Percentiles rank a stretch among this genome's conserved stretches.
Evolutionary conservation across 2,113 vertebrate species (phyloP).

Genomic region (Gopherus flavomarginatus): DNA sequence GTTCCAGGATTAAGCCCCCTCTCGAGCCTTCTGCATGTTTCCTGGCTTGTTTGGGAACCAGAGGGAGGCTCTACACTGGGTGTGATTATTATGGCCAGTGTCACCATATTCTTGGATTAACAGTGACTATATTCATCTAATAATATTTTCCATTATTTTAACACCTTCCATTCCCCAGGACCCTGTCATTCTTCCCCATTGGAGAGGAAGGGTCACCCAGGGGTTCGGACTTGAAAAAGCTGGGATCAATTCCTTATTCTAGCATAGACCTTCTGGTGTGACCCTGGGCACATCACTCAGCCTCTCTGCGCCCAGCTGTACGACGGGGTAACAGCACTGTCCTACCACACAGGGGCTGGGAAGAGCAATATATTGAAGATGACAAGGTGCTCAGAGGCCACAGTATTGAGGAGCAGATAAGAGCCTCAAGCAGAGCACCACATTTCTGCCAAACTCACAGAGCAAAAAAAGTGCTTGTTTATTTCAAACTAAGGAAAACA

Average conservation of each 20-base stretch:
- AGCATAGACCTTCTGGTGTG: neutral
- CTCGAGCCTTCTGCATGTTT: neutral
- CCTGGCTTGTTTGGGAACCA: neutral
- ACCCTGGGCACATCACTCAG: neutral
- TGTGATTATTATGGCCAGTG: neutral
- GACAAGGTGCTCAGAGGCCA: neutral
- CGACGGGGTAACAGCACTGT: neutral
- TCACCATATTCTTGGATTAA: neutral
- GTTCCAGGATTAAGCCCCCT: neutral
- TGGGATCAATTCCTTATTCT: neutral
- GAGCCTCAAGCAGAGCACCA: neutral
- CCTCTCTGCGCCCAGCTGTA: neutral
- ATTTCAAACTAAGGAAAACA: neutral
- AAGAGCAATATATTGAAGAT: neutral
- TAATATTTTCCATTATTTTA: neutral
- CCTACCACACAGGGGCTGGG: neutral
- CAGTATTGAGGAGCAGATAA: neutral
- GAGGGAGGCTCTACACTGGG: neutral
- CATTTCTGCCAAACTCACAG: neutral
- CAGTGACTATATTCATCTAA: neutral
- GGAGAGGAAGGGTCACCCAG: neutral
- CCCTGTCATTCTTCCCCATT: neutral
- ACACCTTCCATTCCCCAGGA: neutral
- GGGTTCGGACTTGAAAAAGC: neutral
- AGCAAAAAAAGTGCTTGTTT: neutral